Evolutionary conservation across 2,113 vertebrate genomes (phyloP), one percentile per base, ranked within the genome.

Genomic region (Phoxinus phoxinus): DNA sequence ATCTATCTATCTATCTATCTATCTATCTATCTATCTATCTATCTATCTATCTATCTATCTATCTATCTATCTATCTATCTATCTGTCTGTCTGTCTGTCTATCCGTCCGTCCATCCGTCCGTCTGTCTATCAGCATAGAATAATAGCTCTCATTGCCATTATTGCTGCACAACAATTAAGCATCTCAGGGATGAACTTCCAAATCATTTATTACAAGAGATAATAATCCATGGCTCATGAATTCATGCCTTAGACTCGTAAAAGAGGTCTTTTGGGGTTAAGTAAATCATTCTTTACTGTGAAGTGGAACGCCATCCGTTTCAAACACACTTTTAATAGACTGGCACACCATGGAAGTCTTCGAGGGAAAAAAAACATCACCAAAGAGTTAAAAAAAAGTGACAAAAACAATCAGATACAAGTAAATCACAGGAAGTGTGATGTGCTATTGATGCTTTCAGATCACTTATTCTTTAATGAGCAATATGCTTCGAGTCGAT

Each of bases 241-340:
- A 44, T 46, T 44, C 1, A 11, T 63, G 37, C 7, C n/a, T 80
- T 27, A 27, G 53, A 79, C 53, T 58, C 23, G 4, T 35, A 23
- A 32, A 63, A 69, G 17, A 65, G 15, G 25, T 65, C 25, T 65
- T 41, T 67, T 81, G 58, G 17, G 58, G 58, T 81, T 67, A 65
- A 46, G 25, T 27, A 46, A 67, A 81, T 67, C 41, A 63, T 37
- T 81, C 59, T 65, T 67, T 7, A n/a, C 10, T 69, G 23, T 7
- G 19, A 37, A 71, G 80, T 23, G 3, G 9, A 69, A 46, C 25
- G 0, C 0, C 80, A 53, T 35, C 44, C 2, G 2, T 69, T 82
- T 82, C 44, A 82, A 69, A 53, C 59, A 30, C 79, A 51, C 80
- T 69, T 69, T 82, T 58, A 37, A n/a, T 75, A 23, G 32, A 79